Base-by-base conservation (phyloP, 2,888 invertebrate genomes). In the Sphaeridia pumilis region DNA sequence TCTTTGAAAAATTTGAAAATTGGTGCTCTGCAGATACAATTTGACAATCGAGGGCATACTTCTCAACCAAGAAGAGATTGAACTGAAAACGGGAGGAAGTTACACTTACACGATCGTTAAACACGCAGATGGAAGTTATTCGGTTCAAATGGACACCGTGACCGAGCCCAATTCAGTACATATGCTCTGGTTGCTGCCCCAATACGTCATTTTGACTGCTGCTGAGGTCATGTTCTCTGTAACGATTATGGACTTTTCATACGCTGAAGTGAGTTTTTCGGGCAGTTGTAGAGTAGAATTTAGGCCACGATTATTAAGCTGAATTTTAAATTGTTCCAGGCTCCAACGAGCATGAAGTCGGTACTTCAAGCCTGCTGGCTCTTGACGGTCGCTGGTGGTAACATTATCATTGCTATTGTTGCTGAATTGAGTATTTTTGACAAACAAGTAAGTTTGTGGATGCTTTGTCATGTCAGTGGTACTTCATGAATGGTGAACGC, bases 141-240 rank as follows among this genome's bases (percentile, higher is more conserved):
- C 17, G 12, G n/a, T n/a, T 21, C 26, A 22, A 22, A 10, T 53
- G 4, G 53, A 55, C 28, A 41, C 50, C n/a, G 74, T 84, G 26
- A 82, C 84, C 0, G 72, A 78, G 2, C 77, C 84, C 0, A 88
- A 86, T 69, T 77, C 78, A 1, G 70, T 93, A 2, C 84, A 86
- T 66, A 86, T 94, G 67, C 69, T 87, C 3, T 86, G 82, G 83
- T 79, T 90, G 66, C 67, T 95, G 22, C 95, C 95, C 0, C 97
- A 97, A 70, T 94, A 92, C 68, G 72, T 93, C 44, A 75, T 94
- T 17, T 84, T 98, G 66, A 93, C 95, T 0, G 47, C 84, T 67
- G 95, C 83, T 0, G 97, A 98, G 72, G 85, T 97, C 42, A 85
- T 97, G 82, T 92, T 94, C 71, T 89, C 93, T 0, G 84, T 97